Percentiles rank a stretch among this genome's conserved stretches.
These are phyloP conservation scores for Euplexia lucipara DNA, from an alignment of 2,888 invertebrate species.

Conservation along the genomic window DNA sequence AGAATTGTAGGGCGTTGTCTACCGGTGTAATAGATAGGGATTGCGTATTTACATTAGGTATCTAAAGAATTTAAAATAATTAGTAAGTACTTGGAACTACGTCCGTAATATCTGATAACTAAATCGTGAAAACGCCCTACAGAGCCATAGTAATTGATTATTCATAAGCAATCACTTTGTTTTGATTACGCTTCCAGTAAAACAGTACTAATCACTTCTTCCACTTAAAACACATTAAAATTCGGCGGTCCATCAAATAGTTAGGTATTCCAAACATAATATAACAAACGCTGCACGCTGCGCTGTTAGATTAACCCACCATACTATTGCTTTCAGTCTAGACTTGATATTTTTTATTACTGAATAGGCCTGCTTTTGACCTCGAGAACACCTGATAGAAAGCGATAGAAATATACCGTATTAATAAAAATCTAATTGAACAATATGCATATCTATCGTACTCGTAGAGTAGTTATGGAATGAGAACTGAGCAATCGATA, in stretches of 20 bases:
- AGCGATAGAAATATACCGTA: too few relatives aligned
- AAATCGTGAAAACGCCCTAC: not conserved
- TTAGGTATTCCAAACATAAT: too few relatives aligned
- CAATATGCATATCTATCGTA: not conserved
- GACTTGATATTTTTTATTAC: too few relatives aligned
- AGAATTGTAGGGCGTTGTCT: constrained; percentile 70
- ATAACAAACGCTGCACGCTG: too few relatives aligned
- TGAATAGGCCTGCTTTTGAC: too few relatives aligned
- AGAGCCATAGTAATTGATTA: not conserved
- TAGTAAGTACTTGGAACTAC: not conserved
- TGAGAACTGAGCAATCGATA: constrained; percentile 27
- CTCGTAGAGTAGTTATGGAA: too few relatives aligned
- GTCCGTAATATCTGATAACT: not conserved
- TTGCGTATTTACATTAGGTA: constrained; percentile 26
- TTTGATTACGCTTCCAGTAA: not conserved
- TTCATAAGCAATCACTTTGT: not conserved
- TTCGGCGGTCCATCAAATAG: not conserved
- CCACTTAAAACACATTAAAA: not conserved
- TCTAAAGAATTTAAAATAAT: not conserved
- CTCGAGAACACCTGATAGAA: too few relatives aligned
- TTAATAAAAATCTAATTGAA: constrained; percentile 6
- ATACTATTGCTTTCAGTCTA: not conserved
- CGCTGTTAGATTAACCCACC: not conserved
- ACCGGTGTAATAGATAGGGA: constrained; percentile 17
- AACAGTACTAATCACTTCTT: not conserved